A percentile compares a stretch with the other conserved stretches of the same genome.
Evolutionary conservation across 2,888 invertebrate species (phyloP).

Genomic region (Athrips mouffetella): DNA sequence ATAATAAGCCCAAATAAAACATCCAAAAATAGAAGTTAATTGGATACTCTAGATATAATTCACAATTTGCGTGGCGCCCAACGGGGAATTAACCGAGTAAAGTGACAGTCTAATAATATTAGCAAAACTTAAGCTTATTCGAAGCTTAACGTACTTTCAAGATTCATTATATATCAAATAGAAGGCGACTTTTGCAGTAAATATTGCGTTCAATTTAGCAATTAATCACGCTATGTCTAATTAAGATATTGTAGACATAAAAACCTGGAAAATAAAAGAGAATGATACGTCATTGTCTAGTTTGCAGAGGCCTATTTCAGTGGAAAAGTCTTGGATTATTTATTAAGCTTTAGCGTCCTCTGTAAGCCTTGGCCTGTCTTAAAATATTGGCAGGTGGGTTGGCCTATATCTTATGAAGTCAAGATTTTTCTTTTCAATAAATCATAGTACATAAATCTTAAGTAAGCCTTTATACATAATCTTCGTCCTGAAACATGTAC

Average conservation of each 20-base stretch:
- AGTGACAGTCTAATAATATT: background rate
- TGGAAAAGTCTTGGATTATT: background rate
- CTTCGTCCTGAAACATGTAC: no score
- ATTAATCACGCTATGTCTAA: background rate
- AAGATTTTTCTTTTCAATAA: background rate
- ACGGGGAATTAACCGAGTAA: background rate
- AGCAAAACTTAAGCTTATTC: background rate
- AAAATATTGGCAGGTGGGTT: background rate
- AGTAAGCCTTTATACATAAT: no score
- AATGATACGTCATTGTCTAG: no score
- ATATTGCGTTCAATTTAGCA: no score
- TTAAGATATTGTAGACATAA: background rate
- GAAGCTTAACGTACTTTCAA: background rate
- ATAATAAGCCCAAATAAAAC: background rate
- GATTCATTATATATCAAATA: no score
- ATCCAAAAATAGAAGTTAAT: background rate
- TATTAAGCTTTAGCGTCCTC: background rate
- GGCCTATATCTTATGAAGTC: background rate
- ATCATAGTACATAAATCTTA: no score
- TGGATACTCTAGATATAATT: conserved; percentile 1
- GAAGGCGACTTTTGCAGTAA: no score
- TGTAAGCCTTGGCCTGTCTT: background rate
- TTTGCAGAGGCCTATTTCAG: no score
- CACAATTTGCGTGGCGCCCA: background rate
- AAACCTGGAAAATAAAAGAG: background rate